These are phyloP conservation scores for Potorous gilbertii DNA, from an alignment of 2,797 vertebrate species.

Conservation along the genomic window DNA sequence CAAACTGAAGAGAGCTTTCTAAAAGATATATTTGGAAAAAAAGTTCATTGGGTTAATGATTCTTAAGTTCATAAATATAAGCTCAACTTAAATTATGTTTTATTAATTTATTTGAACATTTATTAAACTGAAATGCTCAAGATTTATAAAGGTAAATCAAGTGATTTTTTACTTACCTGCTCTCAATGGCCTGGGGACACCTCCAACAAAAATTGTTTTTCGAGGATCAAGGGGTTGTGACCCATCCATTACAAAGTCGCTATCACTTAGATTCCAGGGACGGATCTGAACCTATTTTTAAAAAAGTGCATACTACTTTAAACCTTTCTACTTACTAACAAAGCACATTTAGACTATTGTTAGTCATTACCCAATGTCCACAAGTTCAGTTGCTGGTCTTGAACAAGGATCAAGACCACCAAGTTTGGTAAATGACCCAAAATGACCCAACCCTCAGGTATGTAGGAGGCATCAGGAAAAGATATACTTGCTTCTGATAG, in stretches of 20 bases:
- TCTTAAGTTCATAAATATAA: not conserved
- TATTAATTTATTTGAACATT: not conserved
- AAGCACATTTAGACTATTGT: not conserved
- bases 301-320: not conserved
- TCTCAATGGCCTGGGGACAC: conserved; percentile 96
- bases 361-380: conserved; percentile 21
- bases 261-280: conserved; percentile 98
- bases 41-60: not conserved
- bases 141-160: not conserved
- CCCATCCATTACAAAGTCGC: conserved; percentile 99
- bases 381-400: conserved; percentile 37
- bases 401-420: conserved; percentile 59
- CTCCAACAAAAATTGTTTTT: conserved; percentile 99
- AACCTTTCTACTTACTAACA: conserved; percentile 3
- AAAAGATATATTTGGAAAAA: not conserved
- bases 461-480: too few species aligned
- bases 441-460: conserved; percentile 53
- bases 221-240: conserved; percentile 98
- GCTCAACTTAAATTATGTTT: not conserved
- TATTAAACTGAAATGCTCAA: not conserved
- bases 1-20: not conserved
- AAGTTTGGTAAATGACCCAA: conserved; percentile 58
- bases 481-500: too few species aligned
- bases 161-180: conserved; percentile 89
- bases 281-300: conserved; percentile 95